Evolutionary conservation across 2,888 invertebrate species (phyloP), one percentile per base, ranked within the genome.

Genomic region (Drosophila ezoana): DNA sequence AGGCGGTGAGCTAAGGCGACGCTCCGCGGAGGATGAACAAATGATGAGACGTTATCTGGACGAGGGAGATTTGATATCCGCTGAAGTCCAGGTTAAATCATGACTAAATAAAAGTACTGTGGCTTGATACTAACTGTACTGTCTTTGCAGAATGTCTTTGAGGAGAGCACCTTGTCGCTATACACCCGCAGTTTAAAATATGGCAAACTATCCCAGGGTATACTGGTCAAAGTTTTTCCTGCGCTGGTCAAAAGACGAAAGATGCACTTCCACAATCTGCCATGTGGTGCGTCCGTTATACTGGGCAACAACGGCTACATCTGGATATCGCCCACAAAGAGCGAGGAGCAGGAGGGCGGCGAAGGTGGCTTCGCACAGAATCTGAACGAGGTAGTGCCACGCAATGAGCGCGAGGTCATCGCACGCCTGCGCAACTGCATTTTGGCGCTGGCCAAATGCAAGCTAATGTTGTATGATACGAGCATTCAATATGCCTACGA

Each of bases 181-280:
- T 99, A 99, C 90, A 99, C 99, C 0, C 95, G 99, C 90, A 98
- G 98, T 92, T 94, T 98, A 63, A 98, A 98, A 90, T 99, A 99
- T 93, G 99, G 99, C 63, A 99, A 99, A 94, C 92, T 98, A 3
- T 95, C 95, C 0, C 98, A 98, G 93, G 99, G 99, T 0, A 94
- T 96, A 16, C 92, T 99, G 65, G 93, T 99, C 0, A 96, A 96
- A 92, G 98, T 99, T 0, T 96, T 97, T 48, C 97, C 99, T 0
- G 97, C 98, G 2, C 93, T 99, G 33, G 95, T 99, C 18, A 97
- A 97, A 90, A 94, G 98, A 16, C 95, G 98, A 62, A 99, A 99
- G 92, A 98, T 97, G 49, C 98, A 99, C 92, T 99, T 99, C 90
- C 98, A 99, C 91, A 96, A 96, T 92, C 93, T 99, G 58, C 95